These are phyloP conservation scores for Sebastes iracundus DNA, from an alignment of 2,797 vertebrate species.

Conservation along the genomic window DNA sequence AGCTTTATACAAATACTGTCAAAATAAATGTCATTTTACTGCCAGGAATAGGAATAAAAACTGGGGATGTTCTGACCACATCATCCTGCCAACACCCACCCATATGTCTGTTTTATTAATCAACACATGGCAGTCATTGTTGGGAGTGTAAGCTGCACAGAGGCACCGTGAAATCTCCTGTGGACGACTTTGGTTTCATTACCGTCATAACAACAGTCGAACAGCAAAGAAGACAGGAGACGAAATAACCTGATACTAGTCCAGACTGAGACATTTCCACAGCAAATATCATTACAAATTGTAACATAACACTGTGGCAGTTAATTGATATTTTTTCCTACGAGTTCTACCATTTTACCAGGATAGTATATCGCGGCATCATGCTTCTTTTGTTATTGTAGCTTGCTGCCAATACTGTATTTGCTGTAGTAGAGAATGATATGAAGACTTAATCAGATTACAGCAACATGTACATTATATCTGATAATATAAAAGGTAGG, in stretches of 20 bases:
- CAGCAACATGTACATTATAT: not conserved
- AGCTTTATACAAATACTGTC: not conserved
- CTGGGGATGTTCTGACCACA: not conserved
- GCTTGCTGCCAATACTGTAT: not conserved
- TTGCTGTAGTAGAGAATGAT: not conserved
- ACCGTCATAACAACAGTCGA: not conserved
- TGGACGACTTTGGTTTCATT: slow-evolving; percentile 7
- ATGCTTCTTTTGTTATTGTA: not conserved
- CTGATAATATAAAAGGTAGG: not conserved
- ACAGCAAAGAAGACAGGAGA: not conserved
- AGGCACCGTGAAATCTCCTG: slow-evolving; percentile 25
- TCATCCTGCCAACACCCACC: not conserved
- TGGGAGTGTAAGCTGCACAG: slow-evolving; percentile 4
- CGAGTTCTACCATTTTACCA: not conserved
- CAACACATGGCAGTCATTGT: slow-evolving; percentile 23
- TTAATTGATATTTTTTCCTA: not conserved
- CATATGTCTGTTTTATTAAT: slow-evolving; percentile 17
- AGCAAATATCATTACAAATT: not conserved
- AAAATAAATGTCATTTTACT: not conserved
- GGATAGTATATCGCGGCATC: not conserved
- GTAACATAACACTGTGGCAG: not conserved
- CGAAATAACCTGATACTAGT: not conserved
- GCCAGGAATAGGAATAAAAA: not conserved
- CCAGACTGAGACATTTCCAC: not conserved
- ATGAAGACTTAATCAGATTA: not conserved